phyloP scores from a whole-genome alignment of 1,140 invertebrate species.

The Microplitis demolitor region DNA sequence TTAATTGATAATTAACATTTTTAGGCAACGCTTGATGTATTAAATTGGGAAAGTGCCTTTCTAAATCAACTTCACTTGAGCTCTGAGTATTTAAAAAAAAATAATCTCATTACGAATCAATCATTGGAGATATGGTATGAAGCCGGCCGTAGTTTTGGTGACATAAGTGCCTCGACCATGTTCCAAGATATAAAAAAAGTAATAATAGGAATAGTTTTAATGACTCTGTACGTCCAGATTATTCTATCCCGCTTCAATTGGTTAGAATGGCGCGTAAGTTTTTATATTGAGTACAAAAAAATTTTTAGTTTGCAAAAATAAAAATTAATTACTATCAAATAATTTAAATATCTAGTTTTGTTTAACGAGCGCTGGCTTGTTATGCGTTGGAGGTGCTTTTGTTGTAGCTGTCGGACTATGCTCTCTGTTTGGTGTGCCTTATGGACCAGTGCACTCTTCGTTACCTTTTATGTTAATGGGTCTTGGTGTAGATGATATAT shows the following conservation, averaged over 20 bases:
- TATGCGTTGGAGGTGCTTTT: conserved; percentile 79
- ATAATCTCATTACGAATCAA: conserved; percentile 33
- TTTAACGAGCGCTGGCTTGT: conserved; percentile 65
- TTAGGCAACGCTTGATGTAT: conserved; percentile 65
- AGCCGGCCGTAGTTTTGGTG: conserved; percentile 74
- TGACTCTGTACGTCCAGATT: conserved; percentile 75
- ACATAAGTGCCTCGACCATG: conserved; percentile 70
- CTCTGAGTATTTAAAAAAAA: conserved; percentile 33
- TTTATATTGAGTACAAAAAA: conserved; percentile 17
- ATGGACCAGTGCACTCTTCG: conserved; percentile 81
- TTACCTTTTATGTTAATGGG: conserved; percentile 83
- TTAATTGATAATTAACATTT: neutral
- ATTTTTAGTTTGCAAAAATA: neutral
- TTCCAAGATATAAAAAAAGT: conserved; percentile 77
- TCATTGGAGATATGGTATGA: conserved; percentile 65
- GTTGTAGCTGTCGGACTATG: conserved; percentile 74
- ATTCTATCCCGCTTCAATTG: conserved; percentile 77
- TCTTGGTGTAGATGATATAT: conserved; percentile 81
- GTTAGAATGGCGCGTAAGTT: conserved; percentile 71
- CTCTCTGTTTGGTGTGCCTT: conserved; percentile 73
- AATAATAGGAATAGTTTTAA: conserved; percentile 69
- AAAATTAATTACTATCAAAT: conserved; percentile 6
- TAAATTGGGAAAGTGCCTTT: conserved; percentile 71
- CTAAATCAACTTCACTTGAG: conserved; percentile 60
- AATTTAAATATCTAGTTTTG: conserved; percentile 41